These are phyloP conservation scores for Lipophrys pholis DNA, from an alignment of 2,113 vertebrate species.

Conservation along the genomic window DNA sequence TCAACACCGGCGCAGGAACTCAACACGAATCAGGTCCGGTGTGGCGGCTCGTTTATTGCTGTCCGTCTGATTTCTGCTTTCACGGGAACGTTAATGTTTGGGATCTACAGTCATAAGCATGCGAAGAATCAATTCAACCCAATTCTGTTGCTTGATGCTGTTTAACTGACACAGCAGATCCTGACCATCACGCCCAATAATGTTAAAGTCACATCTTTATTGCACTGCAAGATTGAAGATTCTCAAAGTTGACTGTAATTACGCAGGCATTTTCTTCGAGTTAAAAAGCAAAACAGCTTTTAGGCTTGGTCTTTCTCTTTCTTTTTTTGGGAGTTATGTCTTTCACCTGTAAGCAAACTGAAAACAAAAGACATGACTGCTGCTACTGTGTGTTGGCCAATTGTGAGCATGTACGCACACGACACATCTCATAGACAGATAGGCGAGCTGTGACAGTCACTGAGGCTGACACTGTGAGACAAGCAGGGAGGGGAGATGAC, in stretches of 20 bases:
- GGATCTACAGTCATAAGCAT: neutral
- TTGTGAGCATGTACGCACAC: constrained; percentile 1
- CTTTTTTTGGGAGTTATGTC: constrained; percentile 10
- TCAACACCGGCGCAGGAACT: neutral
- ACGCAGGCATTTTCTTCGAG: neutral
- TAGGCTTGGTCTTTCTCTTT: neutral
- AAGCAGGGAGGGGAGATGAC: constrained; percentile 22
- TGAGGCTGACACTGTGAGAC: constrained; percentile 20
- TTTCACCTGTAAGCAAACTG: constrained; percentile 14
- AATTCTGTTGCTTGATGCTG: neutral
- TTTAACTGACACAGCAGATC: neutral
- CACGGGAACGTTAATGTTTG: neutral
- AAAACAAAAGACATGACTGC: constrained; percentile 24
- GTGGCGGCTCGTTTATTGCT: no score
- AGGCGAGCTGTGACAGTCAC: constrained; percentile 33
- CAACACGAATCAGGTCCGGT: neutral
- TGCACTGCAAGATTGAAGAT: neutral
- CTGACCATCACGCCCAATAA: neutral
- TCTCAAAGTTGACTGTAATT: neutral
- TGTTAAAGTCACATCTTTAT: neutral
- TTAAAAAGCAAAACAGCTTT: no score
- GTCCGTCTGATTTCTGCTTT: no score
- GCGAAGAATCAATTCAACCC: neutral
- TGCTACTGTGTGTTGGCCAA: constrained; percentile 11
- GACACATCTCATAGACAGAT: constrained; percentile 39